phyloP scores from a whole-genome alignment of 2,888 invertebrate species.

The Campopleginae sp. region DNA sequence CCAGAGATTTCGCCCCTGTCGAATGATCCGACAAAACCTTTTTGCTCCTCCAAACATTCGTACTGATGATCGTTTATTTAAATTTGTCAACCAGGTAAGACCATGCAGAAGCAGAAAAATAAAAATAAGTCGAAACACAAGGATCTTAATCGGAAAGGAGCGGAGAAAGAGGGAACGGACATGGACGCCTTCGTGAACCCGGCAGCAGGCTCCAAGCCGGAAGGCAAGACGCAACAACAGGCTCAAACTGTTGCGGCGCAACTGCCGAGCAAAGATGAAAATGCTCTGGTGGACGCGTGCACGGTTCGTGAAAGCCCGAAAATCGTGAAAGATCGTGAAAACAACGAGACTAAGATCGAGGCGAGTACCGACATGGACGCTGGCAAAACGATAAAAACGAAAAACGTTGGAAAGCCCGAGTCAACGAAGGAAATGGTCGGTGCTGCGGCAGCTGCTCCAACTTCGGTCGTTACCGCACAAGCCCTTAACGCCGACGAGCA shows the following conservation, averaged over 20 bases:
- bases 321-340: conserved; percentile 56
- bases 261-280: conserved; percentile 65
- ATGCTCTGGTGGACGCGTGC: conserved; percentile 46
- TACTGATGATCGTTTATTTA: background rate
- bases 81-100: conserved; percentile 76
- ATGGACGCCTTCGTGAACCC: conserved; percentile 86
- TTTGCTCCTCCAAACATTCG: background rate
- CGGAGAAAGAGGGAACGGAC: conserved; percentile 87
- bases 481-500: conserved; percentile 69
- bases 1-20: too few relatives aligned
- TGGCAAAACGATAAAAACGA: conserved; percentile 46
- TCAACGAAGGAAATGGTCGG: conserved; percentile 67
- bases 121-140: conserved; percentile 85
- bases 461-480: conserved; percentile 44
- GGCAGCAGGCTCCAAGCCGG: conserved; percentile 69
- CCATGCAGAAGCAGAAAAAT: conserved; percentile 84
- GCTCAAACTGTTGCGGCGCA: conserved; percentile 27
- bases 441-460: conserved; percentile 16
- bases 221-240: conserved; percentile 69
- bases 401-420: conserved; percentile 62
- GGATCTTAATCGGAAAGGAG: conserved; percentile 86
- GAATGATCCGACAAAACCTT: background rate
- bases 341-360: conserved; percentile 64
- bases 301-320: conserved; percentile 50
- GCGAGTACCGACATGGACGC: conserved; percentile 63